A percentile compares a stretch with the other conserved stretches of the same genome.
Conservation (phyloP, 2,113 vertebrate species). For the Hydrolagus affinis region DNA sequence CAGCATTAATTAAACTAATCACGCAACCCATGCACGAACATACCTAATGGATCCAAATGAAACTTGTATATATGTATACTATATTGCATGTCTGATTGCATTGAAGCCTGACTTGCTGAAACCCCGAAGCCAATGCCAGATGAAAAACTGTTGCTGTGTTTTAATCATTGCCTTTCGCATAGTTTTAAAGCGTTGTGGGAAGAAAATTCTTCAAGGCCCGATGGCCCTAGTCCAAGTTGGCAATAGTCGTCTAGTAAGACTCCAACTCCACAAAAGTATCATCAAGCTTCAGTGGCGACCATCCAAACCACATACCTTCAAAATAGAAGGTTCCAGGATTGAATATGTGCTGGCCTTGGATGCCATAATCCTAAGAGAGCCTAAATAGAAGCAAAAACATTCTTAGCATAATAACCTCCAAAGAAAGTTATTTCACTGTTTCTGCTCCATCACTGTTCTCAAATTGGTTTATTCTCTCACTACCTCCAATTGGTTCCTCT, state of each 20-base stretch:
- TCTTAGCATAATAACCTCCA: neutral
- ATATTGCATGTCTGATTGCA: conserved; percentile 5
- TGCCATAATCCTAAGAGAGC: conserved; percentile 11
- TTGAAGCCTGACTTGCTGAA: neutral
- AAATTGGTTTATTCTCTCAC: neutral
- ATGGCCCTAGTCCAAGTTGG: conserved; percentile 14
- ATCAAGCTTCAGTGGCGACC: neutral
- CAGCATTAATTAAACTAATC: conserved; percentile 9
- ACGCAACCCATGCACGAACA: neutral
- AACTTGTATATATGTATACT: neutral
- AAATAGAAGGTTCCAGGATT: conserved; percentile 22
- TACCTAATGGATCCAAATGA: neutral
- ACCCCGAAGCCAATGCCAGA: neutral
- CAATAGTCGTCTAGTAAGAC: neutral
- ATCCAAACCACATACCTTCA: conserved; percentile 15
- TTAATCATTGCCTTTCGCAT: conserved; percentile 26
- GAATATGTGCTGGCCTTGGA: neutral
- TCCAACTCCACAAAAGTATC: conserved; percentile 11
- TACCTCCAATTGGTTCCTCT: neutral
- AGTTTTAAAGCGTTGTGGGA: neutral
- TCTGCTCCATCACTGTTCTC: neutral
- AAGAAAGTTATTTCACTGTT: neutral
- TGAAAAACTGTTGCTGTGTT: conserved; percentile 24
- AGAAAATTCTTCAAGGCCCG: neutral
- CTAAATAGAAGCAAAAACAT: conserved; percentile 9